Percentiles rank a stretch among this genome's conserved stretches.
phyloP scores from a whole-genome alignment of 1,140 invertebrate species.

The Anadara kagoshimensis region DNA sequence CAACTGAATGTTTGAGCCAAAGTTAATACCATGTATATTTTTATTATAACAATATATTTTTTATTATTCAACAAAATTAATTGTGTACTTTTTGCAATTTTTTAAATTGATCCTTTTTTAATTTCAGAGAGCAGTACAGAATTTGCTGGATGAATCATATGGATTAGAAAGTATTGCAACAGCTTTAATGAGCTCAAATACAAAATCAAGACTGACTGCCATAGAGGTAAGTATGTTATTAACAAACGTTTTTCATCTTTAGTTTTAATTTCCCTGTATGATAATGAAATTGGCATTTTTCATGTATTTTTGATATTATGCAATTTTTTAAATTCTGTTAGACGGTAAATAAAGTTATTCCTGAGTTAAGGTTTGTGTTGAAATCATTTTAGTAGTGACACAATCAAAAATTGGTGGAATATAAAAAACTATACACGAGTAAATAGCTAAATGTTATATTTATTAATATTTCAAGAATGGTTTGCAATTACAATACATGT shows the following conservation, averaged over 20 bases:
- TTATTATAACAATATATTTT: no score
- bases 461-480: no score
- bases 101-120: not conserved
- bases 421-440: no score
- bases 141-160: slow-evolving; percentile 81
- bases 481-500: no score
- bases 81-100: no score
- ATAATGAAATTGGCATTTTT: not conserved
- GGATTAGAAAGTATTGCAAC: slow-evolving; percentile 90
- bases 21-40: no score
- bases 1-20: no score
- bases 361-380: no score
- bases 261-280: not conserved
- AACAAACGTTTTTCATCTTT: slow-evolving; percentile 41
- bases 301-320: not conserved
- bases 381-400: no score
- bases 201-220: slow-evolving; percentile 86
- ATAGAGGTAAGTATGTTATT: slow-evolving; percentile 81
- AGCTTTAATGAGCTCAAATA: slow-evolving; percentile 89
- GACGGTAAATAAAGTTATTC: no score
- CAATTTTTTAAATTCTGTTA: not conserved
- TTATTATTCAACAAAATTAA: no score
- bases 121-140: slow-evolving; percentile 78
- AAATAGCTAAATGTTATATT: not conserved
- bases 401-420: no score